Percentiles rank a stretch among this genome's conserved stretches.
Conservation (phyloP, 2,113 vertebrate genomes). For the Pseudopodoces humilis region DNA sequence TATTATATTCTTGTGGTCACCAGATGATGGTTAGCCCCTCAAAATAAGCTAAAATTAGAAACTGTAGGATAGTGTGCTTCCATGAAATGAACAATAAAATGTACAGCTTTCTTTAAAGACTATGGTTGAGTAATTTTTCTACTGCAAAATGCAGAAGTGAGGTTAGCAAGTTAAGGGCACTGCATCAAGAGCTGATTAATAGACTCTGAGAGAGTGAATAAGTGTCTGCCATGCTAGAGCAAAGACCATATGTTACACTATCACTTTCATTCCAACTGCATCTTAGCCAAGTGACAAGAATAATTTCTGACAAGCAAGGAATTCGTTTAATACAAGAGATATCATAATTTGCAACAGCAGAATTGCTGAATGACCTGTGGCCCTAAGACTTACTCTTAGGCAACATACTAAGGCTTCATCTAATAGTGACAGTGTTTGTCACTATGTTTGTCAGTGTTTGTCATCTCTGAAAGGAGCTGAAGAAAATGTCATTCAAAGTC, state of each 20-base stretch:
- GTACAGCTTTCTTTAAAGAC: not conserved
- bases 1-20: not conserved
- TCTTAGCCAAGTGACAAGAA: slow-evolving; percentile 62
- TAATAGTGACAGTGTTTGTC: slow-evolving; percentile 50
- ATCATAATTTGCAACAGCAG: slow-evolving; percentile 52
- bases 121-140: not conserved
- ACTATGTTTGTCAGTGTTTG: slow-evolving; percentile 4
- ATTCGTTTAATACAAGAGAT: slow-evolving; percentile 43
- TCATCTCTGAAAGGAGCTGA: slow-evolving; percentile 21
- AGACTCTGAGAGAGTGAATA: slow-evolving; percentile 67
- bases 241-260: slow-evolving; percentile 73
- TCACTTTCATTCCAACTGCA: slow-evolving; percentile 62
- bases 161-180: slow-evolving; percentile 33
- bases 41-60: not conserved
- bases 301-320: slow-evolving; percentile 67
- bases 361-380: slow-evolving; percentile 64
- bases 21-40: not conserved
- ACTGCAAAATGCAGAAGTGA: slow-evolving; percentile 22
- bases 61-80: not conserved
- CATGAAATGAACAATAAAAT: not conserved
- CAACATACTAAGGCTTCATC: slow-evolving; percentile 52
- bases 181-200: slow-evolving; percentile 71
- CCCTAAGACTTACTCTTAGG: slow-evolving; percentile 24
- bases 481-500: slow-evolving; percentile 34
- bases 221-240: slow-evolving; percentile 61